Base-by-base conservation (phyloP, 2,888 invertebrate genomes). In the Hylaea fasciaria region DNA sequence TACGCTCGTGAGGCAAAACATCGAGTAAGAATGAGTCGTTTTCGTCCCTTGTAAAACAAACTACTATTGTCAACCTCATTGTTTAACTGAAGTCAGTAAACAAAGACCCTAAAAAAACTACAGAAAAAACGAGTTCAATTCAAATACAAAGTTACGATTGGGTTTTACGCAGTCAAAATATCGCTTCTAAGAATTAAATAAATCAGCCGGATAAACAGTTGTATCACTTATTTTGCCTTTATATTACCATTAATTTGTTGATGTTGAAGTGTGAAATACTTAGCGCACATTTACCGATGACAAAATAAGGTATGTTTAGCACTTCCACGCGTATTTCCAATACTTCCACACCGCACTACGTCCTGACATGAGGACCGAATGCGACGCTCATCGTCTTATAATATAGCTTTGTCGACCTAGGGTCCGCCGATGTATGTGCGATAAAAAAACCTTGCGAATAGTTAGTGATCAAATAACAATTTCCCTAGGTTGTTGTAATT, bases 191-290 rank as follows among this genome's bases (percentile, higher is more conserved):
- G 75, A 74, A 80, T 65, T 50, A 55, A 53, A 62, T 66, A 56
- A 55, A 60, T 55, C 50, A 58, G 45, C 54, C 64, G 43, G 48
- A 54, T 64, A 75, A 73, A 76, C 65, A 70, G 57, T 78, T 68
- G 70, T 75, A 68, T 77, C 73, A 78, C 71, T 54, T 78, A 68
- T 80, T 78, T 74, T 75, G 58, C 67, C 62, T 69, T 57, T 65
- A 57, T 70, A 78, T 83, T 82, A 81, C 52, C 75, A 74, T 65
- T 66, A 59, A 72, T 77, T 76, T 73, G 69, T 66, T 49, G 44
- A 56, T 62, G 56, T 62, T 57, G 69, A 64, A 32, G 68, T 65
- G 69, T 56, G 68, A 74, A 75, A 60, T 68, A 54, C 52, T 66
- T 57, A 65, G 51, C 65, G 54, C 62, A 48, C 45, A 49, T 65